phyloP scores from a whole-genome alignment of 2,797 vertebrate genomes.

The Rhyacichthys aspro region DNA sequence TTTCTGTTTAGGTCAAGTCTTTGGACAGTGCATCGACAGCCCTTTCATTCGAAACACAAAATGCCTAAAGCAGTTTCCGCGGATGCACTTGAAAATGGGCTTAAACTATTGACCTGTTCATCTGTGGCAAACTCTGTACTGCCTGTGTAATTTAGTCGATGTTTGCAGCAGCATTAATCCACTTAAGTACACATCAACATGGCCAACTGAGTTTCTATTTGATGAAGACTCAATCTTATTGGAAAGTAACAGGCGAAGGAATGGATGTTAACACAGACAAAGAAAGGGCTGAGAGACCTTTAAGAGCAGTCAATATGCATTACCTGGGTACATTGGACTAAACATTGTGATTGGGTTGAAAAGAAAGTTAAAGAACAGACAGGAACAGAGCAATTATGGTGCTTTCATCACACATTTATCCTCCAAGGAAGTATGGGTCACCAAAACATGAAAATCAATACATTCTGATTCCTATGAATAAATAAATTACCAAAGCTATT shows the following conservation, averaged over 20 bases:
- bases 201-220: conserved; percentile 27
- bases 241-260: conserved; percentile 12
- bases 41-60: background rate
- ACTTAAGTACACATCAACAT: conserved; percentile 49
- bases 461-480: too few relatives aligned
- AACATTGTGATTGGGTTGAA: conserved; percentile 1
- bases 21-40: conserved; percentile 1
- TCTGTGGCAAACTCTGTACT: conserved; percentile 20
- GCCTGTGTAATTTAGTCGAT: conserved; percentile 42
- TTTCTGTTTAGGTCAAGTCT: background rate
- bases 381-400: background rate
- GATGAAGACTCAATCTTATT: conserved; percentile 31
- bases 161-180: conserved; percentile 42
- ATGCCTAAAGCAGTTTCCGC: conserved; percentile 1
- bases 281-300: background rate
- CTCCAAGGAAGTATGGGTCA: too few relatives aligned
- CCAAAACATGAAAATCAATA: too few relatives aligned
- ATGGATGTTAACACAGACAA: conserved; percentile 7
- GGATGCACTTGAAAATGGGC: background rate
- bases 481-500: too few relatives aligned
- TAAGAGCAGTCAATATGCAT: conserved; percentile 6
- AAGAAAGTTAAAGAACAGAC: background rate
- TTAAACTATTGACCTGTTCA: conserved; percentile 13
- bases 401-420: too few relatives aligned
- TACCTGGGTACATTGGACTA: background rate